Conservation (phyloP, 1,140 invertebrate species). For the Heliconius himera region DNA sequence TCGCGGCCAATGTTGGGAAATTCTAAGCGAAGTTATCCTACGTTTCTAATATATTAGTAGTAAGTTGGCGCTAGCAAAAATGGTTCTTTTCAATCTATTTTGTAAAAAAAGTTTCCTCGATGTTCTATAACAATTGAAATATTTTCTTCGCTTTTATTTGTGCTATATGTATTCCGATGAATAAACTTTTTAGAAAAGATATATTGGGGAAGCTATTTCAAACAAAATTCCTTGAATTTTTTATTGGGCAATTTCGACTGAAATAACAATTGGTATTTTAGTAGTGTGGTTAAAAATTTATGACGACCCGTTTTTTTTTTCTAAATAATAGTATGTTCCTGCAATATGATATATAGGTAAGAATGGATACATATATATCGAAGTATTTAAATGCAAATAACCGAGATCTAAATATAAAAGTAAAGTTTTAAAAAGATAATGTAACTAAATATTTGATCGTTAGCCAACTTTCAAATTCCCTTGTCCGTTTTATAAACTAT, state of each 20-base stretch:
- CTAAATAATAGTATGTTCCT: too few species aligned
- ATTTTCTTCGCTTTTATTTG: neutral
- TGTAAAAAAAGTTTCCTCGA: neutral
- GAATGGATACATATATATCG: too few species aligned
- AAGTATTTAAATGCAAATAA: neutral
- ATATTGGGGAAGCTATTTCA: neutral
- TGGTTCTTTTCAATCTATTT: neutral
- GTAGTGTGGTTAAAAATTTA: too few species aligned
- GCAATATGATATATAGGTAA: too few species aligned
- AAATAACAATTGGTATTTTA: too few species aligned
- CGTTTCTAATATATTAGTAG: constrained; percentile 37
- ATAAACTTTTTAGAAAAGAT: neutral
- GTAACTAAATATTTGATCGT: too few species aligned
- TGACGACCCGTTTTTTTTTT: too few species aligned
- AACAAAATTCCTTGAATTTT: neutral
- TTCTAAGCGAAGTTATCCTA: constrained; percentile 48
- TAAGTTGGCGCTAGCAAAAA: constrained; percentile 27
- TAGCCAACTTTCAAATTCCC: neutral
- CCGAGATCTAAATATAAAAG: neutral
- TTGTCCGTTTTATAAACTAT: neutral
- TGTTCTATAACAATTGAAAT: constrained; percentile 11
- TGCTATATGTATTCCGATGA: constrained; percentile 13
- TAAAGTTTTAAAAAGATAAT: too few species aligned
- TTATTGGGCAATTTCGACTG: too few species aligned
- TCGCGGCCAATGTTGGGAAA: constrained; percentile 49